Conservation (phyloP, 2,113 vertebrate genomes). For the Suricata suricatta region DNA sequence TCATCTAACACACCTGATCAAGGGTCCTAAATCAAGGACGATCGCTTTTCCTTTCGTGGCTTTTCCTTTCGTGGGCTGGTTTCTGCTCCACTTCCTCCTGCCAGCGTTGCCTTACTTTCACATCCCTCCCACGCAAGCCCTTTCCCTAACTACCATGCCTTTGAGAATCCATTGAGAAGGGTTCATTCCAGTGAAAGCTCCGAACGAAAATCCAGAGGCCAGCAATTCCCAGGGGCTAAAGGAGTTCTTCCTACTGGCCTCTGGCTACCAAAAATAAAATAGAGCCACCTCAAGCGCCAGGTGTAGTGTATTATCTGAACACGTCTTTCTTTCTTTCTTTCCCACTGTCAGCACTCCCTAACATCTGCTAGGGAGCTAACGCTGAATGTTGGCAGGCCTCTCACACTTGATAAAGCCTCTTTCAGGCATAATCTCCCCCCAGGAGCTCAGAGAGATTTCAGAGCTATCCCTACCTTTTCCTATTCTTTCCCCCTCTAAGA, state of each 20-base stretch:
- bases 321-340: neutral
- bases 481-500: accelerated
- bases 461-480: too few species aligned
- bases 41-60: neutral
- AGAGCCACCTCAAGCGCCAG: neutral
- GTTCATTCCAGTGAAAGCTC: neutral
- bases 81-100: neutral
- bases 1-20: neutral
- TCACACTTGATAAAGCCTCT: neutral
- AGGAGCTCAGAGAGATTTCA: neutral
- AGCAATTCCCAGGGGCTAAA: neutral
- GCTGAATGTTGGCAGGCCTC: neutral
- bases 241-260: neutral
- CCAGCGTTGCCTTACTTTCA: neutral
- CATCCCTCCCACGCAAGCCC: neutral
- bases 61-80: neutral
- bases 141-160: neutral
- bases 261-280: neutral
- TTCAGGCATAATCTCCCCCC: neutral
- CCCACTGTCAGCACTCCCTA: too few species aligned
- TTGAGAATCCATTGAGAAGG: neutral
- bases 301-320: neutral
- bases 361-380: neutral
- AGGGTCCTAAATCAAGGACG: neutral
- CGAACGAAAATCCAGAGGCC: neutral